These are phyloP conservation scores for Aphrophora alni DNA, from an alignment of 2,888 invertebrate genomes.

Conservation along the genomic window DNA sequence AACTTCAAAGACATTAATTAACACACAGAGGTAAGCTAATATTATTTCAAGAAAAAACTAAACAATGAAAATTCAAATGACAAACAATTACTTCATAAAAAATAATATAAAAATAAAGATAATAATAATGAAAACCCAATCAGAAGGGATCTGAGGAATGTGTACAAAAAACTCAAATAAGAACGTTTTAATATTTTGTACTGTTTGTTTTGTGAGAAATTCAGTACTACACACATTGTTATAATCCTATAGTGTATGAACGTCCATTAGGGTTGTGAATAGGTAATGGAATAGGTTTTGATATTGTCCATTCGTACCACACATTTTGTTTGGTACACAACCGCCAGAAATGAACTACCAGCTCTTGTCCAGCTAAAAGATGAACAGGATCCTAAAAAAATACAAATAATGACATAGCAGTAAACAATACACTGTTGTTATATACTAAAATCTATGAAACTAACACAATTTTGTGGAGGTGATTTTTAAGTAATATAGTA, in stretches of 20 bases:
- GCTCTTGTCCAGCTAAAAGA: slow-evolving; percentile 70
- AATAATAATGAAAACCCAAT: too few species aligned
- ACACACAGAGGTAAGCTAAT: too few species aligned
- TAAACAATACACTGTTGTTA: too few species aligned
- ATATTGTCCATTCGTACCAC: slow-evolving; percentile 95
- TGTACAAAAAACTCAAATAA: not conserved
- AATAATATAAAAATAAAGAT: too few species aligned
- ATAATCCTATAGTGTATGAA: slow-evolving; percentile 71
- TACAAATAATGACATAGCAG: slow-evolving; percentile 35
- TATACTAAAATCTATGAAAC: too few species aligned
- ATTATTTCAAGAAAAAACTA: too few species aligned
- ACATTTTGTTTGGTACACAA: slow-evolving; percentile 79
- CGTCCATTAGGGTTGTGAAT: slow-evolving; percentile 78
- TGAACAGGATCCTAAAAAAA: slow-evolving; percentile 72
- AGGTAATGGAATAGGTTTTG: slow-evolving; percentile 64
- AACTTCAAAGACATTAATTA: too few species aligned
- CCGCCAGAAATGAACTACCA: slow-evolving; percentile 89
- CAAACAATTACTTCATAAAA: too few species aligned
- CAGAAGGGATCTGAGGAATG: not conserved
- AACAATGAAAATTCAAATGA: too few species aligned
- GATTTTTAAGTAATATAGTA: too few species aligned
- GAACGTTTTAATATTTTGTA: not conserved
- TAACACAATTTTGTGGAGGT: too few species aligned
- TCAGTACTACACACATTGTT: not conserved
- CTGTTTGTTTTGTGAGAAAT: not conserved